Percentiles rank a stretch among this genome's conserved stretches.
Conservation (phyloP, 2,113 vertebrate species). For the Barnardius zonarius region DNA sequence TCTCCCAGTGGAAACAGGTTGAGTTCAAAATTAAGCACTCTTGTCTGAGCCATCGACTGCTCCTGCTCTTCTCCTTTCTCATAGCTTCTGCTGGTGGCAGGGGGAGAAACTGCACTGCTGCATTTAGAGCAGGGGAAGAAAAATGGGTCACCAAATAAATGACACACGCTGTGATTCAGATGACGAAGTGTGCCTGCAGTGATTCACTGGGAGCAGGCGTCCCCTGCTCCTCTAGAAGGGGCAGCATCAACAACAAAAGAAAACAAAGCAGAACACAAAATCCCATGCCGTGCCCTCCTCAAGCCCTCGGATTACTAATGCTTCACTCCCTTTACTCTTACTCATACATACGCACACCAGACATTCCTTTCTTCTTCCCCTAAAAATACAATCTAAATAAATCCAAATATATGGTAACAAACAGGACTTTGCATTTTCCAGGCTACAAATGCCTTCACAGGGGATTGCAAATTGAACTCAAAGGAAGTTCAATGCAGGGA, state of each 20-base stretch:
- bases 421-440: neutral
- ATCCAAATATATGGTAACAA: neutral
- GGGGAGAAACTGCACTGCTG: neutral
- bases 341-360: neutral
- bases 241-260: neutral
- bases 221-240: neutral
- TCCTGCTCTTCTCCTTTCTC: neutral
- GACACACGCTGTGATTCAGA: neutral
- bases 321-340: neutral
- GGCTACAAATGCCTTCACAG: neutral
- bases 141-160: neutral
- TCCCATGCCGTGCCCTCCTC: neutral
- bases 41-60: neutral
- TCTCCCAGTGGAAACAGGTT: fast-evolving
- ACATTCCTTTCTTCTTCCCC: neutral
- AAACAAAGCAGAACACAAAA: neutral
- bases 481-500: neutral
- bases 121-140: neutral
- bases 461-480: neutral
- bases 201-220: neutral
- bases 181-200: neutral
- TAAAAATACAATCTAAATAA: neutral
- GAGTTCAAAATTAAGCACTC: fast-evolving
- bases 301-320: neutral
- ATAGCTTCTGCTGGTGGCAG: neutral